Conservation (phyloP, 2,888 invertebrate genomes). For the Morinoia aosen region DNA sequence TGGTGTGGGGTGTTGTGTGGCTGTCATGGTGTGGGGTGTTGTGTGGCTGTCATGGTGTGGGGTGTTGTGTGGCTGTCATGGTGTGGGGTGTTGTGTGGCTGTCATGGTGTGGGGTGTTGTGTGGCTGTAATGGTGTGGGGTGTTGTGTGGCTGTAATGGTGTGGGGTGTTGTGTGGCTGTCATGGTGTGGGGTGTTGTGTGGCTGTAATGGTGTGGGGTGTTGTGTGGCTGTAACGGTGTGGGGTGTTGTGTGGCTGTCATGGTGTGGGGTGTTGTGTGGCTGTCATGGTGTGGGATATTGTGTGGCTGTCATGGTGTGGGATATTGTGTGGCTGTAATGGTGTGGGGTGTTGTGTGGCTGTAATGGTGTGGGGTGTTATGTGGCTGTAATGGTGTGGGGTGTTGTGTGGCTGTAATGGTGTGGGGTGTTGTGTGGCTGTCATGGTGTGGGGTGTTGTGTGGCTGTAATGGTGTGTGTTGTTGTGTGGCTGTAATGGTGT, state of each 20-base stretch:
- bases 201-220: not conserved
- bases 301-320: slow-evolving; percentile 32
- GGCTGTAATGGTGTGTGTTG: not conserved
- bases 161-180: slow-evolving; percentile 42
- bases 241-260: not conserved
- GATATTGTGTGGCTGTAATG: not conserved
- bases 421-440: slow-evolving; percentile 42
- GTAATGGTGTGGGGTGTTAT: not conserved
- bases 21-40: not conserved
- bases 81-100: not conserved
- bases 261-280: not conserved
- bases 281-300: not conserved
- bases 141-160: not conserved
- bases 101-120: not conserved
- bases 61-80: not conserved
- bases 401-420: not conserved
- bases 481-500: not conserved
- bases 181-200: not conserved
- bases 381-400: not conserved
- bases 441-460: not conserved
- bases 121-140: not conserved
- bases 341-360: not conserved
- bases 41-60: slow-evolving; percentile 32
- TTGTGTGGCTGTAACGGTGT: not conserved
- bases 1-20: not conserved